Base-by-base conservation (phyloP, 2,888 invertebrate species). In the Apotomis capreana region DNA sequence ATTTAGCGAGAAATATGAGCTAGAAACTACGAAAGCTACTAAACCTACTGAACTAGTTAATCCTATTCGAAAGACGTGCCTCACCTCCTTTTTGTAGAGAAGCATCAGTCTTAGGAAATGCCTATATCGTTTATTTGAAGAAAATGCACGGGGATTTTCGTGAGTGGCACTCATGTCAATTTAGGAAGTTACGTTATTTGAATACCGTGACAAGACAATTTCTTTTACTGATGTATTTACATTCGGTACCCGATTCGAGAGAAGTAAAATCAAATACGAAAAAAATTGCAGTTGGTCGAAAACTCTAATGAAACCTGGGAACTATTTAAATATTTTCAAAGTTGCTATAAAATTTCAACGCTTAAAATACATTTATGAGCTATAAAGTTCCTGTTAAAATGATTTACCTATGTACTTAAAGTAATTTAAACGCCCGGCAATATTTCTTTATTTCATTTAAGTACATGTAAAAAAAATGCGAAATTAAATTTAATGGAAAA, bases 111-210 rank as follows among this genome's bases (percentile, higher is more conserved):
- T 68, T 54, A 26, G 15, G 58, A 68, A 72, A 72, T 68, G 68
- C 71, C 13, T 57, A 46, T 52, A 72, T 68, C 62, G 58, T 68
- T 72, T 72, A 72, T 68, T 72, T 63, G 54, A 62, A 68, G 71
- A 61, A 64, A 59, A 58, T 55, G 60, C 52, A 67, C 40, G 51
- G 40, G 46, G 51, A 55, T 71, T 49, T 55, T 4, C 49, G 15
- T 54, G 40, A 62, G 57, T 62, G 44, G 51, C 67, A 71, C 60
- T 62, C 57, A 55, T 55, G 70, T 71, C 57, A 71, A 71, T 68
- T 67, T 64, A 40, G 51, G 9, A 52, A 52, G 15, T 68, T 60
- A 46, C 51, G 57, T 69, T 61, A 13, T 62, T 69, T 40, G 62
- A 69, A 69, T 63, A 69, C 36, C 46, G 68, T 52, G 61, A 13